Evolutionary conservation across 2,888 invertebrate species (phyloP).

Genomic region (Heterodera filipjevi): DNA sequence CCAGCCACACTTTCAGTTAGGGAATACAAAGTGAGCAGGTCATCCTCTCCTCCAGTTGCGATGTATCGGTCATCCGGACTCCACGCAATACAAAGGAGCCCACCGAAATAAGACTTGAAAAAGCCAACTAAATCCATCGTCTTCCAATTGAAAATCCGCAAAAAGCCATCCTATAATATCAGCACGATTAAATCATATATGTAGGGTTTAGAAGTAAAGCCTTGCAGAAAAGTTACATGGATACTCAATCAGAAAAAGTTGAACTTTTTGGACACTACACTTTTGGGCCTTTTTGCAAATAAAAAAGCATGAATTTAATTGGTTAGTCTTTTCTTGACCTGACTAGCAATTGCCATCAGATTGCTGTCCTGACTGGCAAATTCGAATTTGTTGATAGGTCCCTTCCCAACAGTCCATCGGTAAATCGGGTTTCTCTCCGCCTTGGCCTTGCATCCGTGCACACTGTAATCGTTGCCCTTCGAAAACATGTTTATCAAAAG

Average conservation of each 20-base stretch:
- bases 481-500: conserved; percentile 9
- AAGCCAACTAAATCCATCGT: conserved; percentile 92
- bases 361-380: conserved; percentile 88
- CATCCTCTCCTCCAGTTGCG: conserved; percentile 96
- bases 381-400: conserved; percentile 86
- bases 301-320: background rate
- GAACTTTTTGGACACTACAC: too few relatives aligned
- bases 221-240: too few relatives aligned
- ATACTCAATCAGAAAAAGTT: too few relatives aligned
- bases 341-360: conserved; percentile 88
- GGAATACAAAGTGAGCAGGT: conserved; percentile 95
- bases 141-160: conserved; percentile 93
- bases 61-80: conserved; percentile 79
- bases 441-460: conserved; percentile 93
- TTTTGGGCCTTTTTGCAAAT: too few relatives aligned
- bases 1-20: conserved; percentile 69
- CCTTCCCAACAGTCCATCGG: conserved; percentile 69
- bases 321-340: conserved; percentile 52
- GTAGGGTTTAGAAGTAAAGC: too few relatives aligned
- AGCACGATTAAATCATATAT: background rate
- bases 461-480: conserved; percentile 84
- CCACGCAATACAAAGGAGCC: conserved; percentile 95
- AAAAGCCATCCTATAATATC: conserved; percentile 74
- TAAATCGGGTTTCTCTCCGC: conserved; percentile 93
- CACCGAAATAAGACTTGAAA: conserved; percentile 87